Evolutionary conservation across 2,113 vertebrate species (phyloP), one percentile per base, ranked within the genome.

Genomic region (Lagenorhynchus albirostris): DNA sequence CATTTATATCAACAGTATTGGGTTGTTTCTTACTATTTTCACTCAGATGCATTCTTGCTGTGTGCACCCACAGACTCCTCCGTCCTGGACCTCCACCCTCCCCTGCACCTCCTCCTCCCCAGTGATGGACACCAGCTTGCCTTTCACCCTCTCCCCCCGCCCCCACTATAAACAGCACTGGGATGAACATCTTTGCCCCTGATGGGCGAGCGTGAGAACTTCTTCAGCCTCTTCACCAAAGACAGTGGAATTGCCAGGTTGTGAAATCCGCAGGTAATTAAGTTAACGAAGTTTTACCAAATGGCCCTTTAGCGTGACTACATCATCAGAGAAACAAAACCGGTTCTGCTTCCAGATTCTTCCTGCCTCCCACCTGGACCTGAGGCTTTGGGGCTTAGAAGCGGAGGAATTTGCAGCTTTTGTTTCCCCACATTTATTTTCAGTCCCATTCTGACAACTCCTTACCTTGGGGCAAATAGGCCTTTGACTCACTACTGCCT

Each of bases 401-500:
- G 67, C 15, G 8, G 41, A 58, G 31, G 71, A 82, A 89, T 88
- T 17, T 38, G 47, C 3, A 6, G 38, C 10, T 38, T 92, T 44
- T 87, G 94, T 83, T 70, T 33, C 26, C 58, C 60, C 44, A 41
- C 31, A 44, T 96, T 36, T 89, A 50, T 83, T 79, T 65, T 68
- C 33, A 10, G 3, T 17, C 4, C 36, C 18, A 1, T 74, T 55
- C 85, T 70, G 73, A 41, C 13, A 17, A 3, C 68, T 84, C 26
- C 60, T 77, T 76, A 31, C 62, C 38, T 50, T 31, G 21, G 29
- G 23, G 8, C 55, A 25, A 50, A 74, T 23, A 67, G 81, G 41
- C 60, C n/a, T 47, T 58, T 25, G 47, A 18, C 55, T 63, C 8
- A 9, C n/a, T 31, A 9, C n/a, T 31, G 33, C 29, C 73, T 63